Base-by-base conservation (phyloP, 2,888 invertebrate genomes). In the Carcina quercana region DNA sequence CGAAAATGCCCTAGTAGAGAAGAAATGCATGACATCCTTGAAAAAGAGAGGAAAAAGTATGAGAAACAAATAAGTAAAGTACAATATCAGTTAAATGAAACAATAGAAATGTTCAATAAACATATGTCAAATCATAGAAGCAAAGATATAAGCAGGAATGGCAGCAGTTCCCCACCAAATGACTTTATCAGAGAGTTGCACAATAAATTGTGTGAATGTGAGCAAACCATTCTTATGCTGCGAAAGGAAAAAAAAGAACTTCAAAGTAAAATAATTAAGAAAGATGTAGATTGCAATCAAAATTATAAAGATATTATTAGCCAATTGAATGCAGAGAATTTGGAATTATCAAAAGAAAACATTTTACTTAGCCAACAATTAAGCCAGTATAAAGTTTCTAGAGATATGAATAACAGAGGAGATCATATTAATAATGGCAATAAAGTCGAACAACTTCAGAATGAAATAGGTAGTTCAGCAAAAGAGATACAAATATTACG, bases 181-280 rank as follows among this genome's bases (percentile, higher is more conserved):
- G 27, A 27, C 33, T 36, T 78, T 53, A 45, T 82, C 2, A 69
- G 60, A 55, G 82, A 83, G 47, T 59, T 85, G 35, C 78, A 84
- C 43, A 52, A 48, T 14, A 76, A 70, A 50, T 52, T 85, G 36
- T 83, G 83, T 72, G 83, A 80, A 52, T 70, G 73, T 61, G 84
- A 85, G 45, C 83, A 83, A 50, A 78, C 65, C 47, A 62, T 79
- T 17, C 58, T 83, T n/a, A 75, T 74, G 68, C 50, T 85, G 13
- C 75, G 65, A 43, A 83, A 80, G 55, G 76, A 86, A 56, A 83
- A 82, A 64, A 74, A 76, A 49, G 75, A 78, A 30, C 50, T 75
- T 7, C 71, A 60, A 56, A 45, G 29, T 22, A 65, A 63, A 50
- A 40, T 59, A 32, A 34, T 35, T 29, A 50, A 42, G 31, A 40